phyloP scores from a whole-genome alignment of 2,888 invertebrate species.

The Drosophila nigricruria region DNA sequence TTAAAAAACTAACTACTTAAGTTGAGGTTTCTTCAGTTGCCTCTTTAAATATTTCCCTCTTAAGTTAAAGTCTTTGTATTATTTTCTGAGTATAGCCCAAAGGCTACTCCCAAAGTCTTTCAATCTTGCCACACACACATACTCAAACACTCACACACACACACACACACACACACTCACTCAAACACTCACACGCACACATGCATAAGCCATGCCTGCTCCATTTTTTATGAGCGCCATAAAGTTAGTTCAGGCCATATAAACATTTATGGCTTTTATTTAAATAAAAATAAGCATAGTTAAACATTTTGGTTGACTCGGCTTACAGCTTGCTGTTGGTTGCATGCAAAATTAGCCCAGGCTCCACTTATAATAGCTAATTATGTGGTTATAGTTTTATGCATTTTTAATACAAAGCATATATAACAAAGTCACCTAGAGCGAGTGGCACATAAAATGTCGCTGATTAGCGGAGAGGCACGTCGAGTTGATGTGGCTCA shows the following conservation, averaged over 20 bases:
- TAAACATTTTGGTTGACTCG: constrained; percentile 52
- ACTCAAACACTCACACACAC: not conserved
- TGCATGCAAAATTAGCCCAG: constrained; percentile 76
- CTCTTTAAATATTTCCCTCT: no score
- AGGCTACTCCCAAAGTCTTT: not conserved
- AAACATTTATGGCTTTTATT: constrained; percentile 78
- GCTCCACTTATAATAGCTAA: constrained; percentile 72
- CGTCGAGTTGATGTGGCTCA: constrained; percentile 45
- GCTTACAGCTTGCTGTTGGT: constrained; percentile 7
- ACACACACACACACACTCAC: not conserved
- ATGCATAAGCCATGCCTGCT: constrained; percentile 56
- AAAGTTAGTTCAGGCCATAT: constrained; percentile 70
- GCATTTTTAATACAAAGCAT: constrained; percentile 74
- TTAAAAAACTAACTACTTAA: no score
- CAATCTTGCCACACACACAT: constrained; percentile 9
- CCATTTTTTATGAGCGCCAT: constrained; percentile 72
- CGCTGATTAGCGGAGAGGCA: constrained; percentile 68
- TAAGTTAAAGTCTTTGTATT: not conserved
- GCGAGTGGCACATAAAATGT: constrained; percentile 69
- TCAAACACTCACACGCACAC: no score
- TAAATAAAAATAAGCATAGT: constrained; percentile 76
- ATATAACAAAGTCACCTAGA: constrained; percentile 46
- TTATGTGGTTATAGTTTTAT: constrained; percentile 81
- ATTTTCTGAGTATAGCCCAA: constrained; percentile 1
- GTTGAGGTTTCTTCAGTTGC: no score